These are phyloP conservation scores for Anomalospiza imberbis DNA, from an alignment of 2,797 vertebrate genomes.

Conservation along the genomic window DNA sequence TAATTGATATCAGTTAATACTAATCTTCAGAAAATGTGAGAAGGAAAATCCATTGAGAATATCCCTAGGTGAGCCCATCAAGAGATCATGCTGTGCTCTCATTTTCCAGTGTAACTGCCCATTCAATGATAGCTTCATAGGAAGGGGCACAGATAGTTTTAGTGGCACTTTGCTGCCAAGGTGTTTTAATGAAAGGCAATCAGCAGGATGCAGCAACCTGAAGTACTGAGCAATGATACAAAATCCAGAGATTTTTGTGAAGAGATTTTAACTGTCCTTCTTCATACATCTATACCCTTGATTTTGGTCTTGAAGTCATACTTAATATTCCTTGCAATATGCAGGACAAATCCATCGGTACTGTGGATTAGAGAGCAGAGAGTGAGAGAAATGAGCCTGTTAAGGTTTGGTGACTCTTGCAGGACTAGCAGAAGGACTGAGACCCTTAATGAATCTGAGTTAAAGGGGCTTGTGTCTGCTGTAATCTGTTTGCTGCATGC, in stretches of 20 bases:
- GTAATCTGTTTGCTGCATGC: neutral
- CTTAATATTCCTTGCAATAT: neutral
- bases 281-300: neutral
- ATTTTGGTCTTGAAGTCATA: neutral
- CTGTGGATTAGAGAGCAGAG: neutral
- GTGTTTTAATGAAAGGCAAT: neutral
- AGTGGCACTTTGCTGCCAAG: neutral
- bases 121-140: neutral
- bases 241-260: neutral
- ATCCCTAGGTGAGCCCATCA: neutral
- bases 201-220: neutral
- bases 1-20: neutral
- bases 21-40: neutral
- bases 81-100: neutral
- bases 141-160: neutral
- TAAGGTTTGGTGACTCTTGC: neutral
- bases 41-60: neutral
- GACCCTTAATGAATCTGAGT: rapidly evolving
- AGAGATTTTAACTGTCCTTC: neutral
- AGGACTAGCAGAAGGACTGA: neutral
- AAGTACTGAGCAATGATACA: neutral
- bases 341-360: neutral
- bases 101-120: neutral
- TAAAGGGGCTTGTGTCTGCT: neutral
- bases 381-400: neutral